Evolutionary conservation across 2,113 vertebrate species (phyloP).

Genomic region (Vanacampus margaritifer): DNA sequence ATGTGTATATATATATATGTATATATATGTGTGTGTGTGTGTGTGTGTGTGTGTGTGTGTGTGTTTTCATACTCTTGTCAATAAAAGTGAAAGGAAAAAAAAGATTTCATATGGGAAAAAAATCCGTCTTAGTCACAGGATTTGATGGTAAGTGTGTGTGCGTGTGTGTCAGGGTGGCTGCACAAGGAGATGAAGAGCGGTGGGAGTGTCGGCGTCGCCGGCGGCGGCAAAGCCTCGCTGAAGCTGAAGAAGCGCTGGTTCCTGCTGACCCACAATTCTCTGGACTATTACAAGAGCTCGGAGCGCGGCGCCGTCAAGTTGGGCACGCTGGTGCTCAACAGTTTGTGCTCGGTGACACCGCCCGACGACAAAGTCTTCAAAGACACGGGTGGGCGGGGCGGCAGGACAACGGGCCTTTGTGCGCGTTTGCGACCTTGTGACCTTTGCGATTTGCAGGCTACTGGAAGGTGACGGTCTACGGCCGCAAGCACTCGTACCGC

Average conservation of each 20-base stretch:
- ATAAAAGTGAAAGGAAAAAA: too few relatives aligned
- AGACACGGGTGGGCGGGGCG: constrained; percentile 83
- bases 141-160: too few relatives aligned
- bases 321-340: constrained; percentile 92
- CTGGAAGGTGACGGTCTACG: constrained; percentile 88
- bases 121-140: too few relatives aligned
- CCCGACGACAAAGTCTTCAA: constrained; percentile 92
- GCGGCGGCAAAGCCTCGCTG: constrained; percentile 72
- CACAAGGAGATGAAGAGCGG: constrained; percentile 94
- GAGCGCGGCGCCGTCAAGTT: constrained; percentile 88
- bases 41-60: too few relatives aligned
- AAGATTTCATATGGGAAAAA: too few relatives aligned
- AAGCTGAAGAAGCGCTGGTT: constrained; percentile 98
- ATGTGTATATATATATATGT: too few relatives aligned
- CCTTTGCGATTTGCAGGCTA: constrained; percentile 76
- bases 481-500: constrained; percentile 92
- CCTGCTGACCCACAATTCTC: constrained; percentile 92
- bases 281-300: constrained; percentile 96
- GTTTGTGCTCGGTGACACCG: constrained; percentile 89
- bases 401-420: too few relatives aligned
- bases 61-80: too few relatives aligned
- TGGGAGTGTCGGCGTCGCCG: constrained; percentile 64
- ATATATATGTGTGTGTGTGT: too few relatives aligned
- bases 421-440: not conserved
- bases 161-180: constrained; percentile 80